These are phyloP conservation scores for Osmerus mordax DNA, from an alignment of 2,113 vertebrate genomes.

Conservation along the genomic window DNA sequence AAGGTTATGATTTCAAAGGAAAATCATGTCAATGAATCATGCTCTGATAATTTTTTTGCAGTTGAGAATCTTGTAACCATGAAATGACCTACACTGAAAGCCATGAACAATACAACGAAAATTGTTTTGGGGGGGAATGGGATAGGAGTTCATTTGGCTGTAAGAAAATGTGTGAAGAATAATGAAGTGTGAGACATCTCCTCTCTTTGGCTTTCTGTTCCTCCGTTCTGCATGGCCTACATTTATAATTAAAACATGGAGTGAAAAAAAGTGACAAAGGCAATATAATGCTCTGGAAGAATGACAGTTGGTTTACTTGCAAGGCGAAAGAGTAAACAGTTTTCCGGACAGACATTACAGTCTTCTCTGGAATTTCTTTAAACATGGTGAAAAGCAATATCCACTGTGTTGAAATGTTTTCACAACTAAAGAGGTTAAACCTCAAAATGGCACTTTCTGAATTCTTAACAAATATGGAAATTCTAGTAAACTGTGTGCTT, in stretches of 20 bases:
- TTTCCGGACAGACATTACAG: background rate
- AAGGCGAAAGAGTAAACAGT: background rate
- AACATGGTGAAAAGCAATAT: too few relatives aligned
- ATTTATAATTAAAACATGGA: conserved; percentile 42
- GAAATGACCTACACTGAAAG: conserved; percentile 30
- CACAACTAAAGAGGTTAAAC: too few relatives aligned
- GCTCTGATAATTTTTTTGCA: conserved; percentile 6
- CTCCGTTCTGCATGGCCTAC: conserved; percentile 36
- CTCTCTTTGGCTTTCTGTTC: conserved; percentile 3
- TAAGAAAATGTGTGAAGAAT: conserved; percentile 7
- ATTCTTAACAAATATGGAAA: too few relatives aligned
- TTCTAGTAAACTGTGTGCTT: too few relatives aligned
- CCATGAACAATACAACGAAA: conserved; percentile 31
- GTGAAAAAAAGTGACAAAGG: conserved; percentile 36
- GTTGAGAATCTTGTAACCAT: conserved; percentile 33
- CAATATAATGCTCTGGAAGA: conserved; percentile 30
- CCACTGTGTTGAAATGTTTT: too few relatives aligned
- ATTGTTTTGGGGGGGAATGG: conserved; percentile 14
- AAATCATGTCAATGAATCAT: too few relatives aligned
- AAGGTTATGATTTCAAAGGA: too few relatives aligned
- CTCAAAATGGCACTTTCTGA: too few relatives aligned
- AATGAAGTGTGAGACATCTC: conserved; percentile 19
- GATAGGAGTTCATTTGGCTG: conserved; percentile 9
- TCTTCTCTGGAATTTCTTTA: background rate
- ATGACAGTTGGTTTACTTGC: conserved; percentile 28